phyloP scores from a whole-genome alignment of 2,888 invertebrate species.

The Microchrysa polita region DNA sequence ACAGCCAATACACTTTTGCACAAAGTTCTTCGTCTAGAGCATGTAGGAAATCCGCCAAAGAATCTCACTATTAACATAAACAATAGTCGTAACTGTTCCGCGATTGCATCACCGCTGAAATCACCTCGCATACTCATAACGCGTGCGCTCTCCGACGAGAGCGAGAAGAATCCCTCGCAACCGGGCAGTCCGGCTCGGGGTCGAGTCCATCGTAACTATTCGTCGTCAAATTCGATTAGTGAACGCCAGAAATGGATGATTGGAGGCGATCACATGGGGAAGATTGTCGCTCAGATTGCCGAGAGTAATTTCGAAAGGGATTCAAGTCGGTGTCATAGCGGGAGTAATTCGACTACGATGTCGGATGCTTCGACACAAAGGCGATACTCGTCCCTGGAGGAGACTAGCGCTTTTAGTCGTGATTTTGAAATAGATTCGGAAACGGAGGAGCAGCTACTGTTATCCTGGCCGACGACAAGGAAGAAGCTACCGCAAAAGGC shows the following conservation, averaged over 20 bases:
- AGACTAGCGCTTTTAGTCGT: slow-evolving; percentile 57
- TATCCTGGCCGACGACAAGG: slow-evolving; percentile 68
- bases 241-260: slow-evolving; percentile 61
- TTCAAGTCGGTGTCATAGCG: slow-evolving; percentile 52
- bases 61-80: slow-evolving; percentile 52
- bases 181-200: slow-evolving; percentile 60
- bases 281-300: slow-evolving; percentile 1
- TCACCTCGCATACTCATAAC: slow-evolving; percentile 79
- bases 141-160: slow-evolving; percentile 77
- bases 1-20: slow-evolving; percentile 57
- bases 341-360: slow-evolving; percentile 66
- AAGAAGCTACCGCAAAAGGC: slow-evolving; percentile 53
- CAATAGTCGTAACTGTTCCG: slow-evolving; percentile 51
- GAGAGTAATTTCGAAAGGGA: slow-evolving; percentile 21
- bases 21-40: slow-evolving; percentile 69
- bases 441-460: slow-evolving; percentile 67
- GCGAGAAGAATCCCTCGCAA: slow-evolving; percentile 67
- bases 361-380: slow-evolving; percentile 60
- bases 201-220: slow-evolving; percentile 59
- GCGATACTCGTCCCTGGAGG: slow-evolving; percentile 63
- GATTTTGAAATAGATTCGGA: slow-evolving; percentile 54
- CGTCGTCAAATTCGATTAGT: slow-evolving; percentile 63
- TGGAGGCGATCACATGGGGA: slow-evolving; percentile 54
- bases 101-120: slow-evolving; percentile 61
- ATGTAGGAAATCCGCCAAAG: slow-evolving; percentile 51